Base-by-base conservation (phyloP, 53 echinoderm and acorn worm genomes). In the Actinopyga echinites region DNA sequence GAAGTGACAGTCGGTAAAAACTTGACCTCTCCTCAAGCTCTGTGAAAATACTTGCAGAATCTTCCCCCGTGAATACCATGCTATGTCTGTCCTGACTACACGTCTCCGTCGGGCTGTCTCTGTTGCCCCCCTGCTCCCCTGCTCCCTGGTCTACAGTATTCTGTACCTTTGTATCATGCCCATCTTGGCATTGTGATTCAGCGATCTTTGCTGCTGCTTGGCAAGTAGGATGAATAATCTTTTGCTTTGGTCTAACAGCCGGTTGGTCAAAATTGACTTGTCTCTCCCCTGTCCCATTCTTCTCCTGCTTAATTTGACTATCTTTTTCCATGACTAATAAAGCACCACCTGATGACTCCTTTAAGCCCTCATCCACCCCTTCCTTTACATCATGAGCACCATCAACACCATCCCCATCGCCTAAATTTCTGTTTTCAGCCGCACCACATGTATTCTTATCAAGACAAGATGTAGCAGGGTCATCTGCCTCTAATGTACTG, bases 1-100 rank as follows among this genome's bases (percentile, higher is more conserved):
- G 81, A 9, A 80, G 40, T 0, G 60, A 59, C 2, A 80, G 81
- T 8, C 81, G 81, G 60, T 80, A 80, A 34, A 80, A 60, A 19
- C 9, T 34, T 21, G 81, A 59, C 40, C 58, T 59, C 60, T 61
- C 42, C 35, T 61, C 81, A 17, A 77, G 49, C 59, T 80, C 62
- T 2, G 37, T 38, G 22, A 59, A 80, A 33, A 80, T 38, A 35
- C 0, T 29, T 20, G 63, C 26, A 2, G 63, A 22, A 22, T 62
- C 63, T 62, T 62, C 63, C 21, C 13, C 63, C 26, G 5, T 62
- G 31, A 31, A 31, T 24, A 30, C 63, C 1, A 62, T 17, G 11
- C 28, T 62, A 0, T 20, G 11, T 29, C n/a, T 10, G 63, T 31
- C 63, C 63, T 29, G 28, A 11, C 28, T 62, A 11, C 31, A 5